phyloP scores from a whole-genome alignment of 2,113 vertebrate genomes.

The Marmota monax region DNA sequence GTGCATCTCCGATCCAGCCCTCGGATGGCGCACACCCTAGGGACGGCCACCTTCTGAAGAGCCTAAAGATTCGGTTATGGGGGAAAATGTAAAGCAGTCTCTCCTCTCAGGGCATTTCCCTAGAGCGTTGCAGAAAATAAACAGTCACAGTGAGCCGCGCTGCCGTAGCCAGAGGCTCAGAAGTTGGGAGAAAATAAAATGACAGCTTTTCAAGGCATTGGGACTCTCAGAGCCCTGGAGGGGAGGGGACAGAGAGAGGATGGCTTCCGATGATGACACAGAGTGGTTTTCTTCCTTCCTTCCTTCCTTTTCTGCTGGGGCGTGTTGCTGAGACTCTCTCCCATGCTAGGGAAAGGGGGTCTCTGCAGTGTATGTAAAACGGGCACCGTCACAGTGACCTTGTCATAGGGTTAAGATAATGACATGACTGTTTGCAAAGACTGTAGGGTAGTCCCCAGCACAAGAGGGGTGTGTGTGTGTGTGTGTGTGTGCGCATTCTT shows the following conservation, averaged over 20 bases:
- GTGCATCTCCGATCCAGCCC: not conserved
- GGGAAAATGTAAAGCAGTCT: not conserved
- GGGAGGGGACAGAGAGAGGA: not conserved
- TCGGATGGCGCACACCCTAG: fast-evolving
- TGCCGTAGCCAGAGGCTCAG: not conserved
- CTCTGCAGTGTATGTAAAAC: not conserved
- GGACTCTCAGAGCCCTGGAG: not conserved
- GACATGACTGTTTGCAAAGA: too few species aligned
- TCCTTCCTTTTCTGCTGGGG: too few species aligned
- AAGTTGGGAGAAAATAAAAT: not conserved
- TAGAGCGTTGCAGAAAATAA: not conserved
- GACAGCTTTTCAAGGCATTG: not conserved
- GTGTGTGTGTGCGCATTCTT: not conserved
- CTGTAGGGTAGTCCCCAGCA: too few species aligned
- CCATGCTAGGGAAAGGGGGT: fast-evolving
- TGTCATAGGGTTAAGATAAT: not conserved
- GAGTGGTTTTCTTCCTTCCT: too few species aligned
- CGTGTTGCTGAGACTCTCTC: not conserved
- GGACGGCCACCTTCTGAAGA: not conserved
- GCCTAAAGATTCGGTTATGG: not conserved
- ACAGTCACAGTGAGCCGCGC: not conserved
- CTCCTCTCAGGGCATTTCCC: constrained; percentile 1
- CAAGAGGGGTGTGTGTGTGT: not conserved
- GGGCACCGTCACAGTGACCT: not conserved
- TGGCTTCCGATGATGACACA: too few species aligned